Conservation (phyloP, 2,113 vertebrate species). For the Semnornis frantzii region DNA sequence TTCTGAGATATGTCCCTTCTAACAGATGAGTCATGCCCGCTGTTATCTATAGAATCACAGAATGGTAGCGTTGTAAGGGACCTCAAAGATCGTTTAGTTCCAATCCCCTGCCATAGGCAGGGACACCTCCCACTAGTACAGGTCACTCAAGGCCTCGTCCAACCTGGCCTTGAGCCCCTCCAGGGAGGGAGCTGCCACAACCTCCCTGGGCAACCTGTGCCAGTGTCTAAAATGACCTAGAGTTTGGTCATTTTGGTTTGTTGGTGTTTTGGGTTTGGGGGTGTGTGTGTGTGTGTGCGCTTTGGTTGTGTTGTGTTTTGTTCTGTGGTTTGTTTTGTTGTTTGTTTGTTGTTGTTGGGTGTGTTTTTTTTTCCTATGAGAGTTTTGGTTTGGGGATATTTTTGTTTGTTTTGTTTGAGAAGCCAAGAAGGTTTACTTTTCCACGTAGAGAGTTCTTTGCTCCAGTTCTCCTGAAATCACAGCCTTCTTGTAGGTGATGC, state of each 20-base stretch:
- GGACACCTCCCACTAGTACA: no score
- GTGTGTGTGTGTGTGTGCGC: accelerated
- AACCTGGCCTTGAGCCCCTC: no score
- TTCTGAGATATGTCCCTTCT: neutral
- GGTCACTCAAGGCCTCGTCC: no score
- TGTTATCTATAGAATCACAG: neutral
- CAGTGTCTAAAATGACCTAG: no score
- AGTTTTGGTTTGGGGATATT: neutral
- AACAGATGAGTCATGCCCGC: neutral
- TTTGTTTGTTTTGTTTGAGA: no score
- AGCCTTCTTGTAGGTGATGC: neutral
- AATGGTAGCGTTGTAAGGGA: no score
- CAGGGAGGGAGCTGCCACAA: no score
- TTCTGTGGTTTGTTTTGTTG: no score
- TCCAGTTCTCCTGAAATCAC: neutral
- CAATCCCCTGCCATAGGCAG: no score
- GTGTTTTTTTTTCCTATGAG: neutral
- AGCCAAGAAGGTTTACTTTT: neutral
- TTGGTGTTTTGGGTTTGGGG: neutral
- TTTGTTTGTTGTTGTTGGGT: no score
- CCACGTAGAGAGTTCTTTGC: neutral
- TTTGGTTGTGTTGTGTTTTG: neutral
- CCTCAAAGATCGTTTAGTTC: no score
- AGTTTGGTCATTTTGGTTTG: neutral
- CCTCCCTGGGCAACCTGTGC: no score